phyloP scores from a whole-genome alignment of 2,113 vertebrate species.

The Alouatta palliata region DNA sequence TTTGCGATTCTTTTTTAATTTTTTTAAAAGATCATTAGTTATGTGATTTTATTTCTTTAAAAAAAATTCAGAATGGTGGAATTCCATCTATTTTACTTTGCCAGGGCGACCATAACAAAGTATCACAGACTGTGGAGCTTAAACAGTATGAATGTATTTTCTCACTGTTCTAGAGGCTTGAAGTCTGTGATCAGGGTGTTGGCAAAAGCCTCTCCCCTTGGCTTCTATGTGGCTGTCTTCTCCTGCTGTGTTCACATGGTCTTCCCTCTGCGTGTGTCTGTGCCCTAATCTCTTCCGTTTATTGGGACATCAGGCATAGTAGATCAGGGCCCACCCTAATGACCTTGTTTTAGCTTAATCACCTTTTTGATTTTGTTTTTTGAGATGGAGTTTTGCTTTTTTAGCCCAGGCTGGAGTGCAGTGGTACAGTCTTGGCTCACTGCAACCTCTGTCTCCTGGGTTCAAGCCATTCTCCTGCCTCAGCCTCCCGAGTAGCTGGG shows the following conservation, averaged over 20 bases:
- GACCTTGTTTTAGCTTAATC: neutral
- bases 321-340: neutral
- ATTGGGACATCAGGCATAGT: neutral
- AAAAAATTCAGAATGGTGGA: neutral
- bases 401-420: no score
- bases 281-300: neutral
- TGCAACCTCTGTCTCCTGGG: no score
- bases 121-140: neutral
- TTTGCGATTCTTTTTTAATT: neutral
- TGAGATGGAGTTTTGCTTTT: no score
- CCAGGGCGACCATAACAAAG: neutral
- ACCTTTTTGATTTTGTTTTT: neutral
- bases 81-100: neutral
- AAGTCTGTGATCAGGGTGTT: neutral
- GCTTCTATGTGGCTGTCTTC: accelerated
- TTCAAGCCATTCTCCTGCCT: no score
- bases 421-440: no score
- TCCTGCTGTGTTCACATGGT: neutral
- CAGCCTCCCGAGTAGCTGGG: no score
- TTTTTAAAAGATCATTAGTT: neutral
- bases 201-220: neutral
- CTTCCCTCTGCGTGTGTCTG: neutral
- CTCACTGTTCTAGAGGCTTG: neutral
- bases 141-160: neutral
- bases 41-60: neutral